Conservation (phyloP, 2,113 vertebrate genomes). For the Grammomys surdaster region DNA sequence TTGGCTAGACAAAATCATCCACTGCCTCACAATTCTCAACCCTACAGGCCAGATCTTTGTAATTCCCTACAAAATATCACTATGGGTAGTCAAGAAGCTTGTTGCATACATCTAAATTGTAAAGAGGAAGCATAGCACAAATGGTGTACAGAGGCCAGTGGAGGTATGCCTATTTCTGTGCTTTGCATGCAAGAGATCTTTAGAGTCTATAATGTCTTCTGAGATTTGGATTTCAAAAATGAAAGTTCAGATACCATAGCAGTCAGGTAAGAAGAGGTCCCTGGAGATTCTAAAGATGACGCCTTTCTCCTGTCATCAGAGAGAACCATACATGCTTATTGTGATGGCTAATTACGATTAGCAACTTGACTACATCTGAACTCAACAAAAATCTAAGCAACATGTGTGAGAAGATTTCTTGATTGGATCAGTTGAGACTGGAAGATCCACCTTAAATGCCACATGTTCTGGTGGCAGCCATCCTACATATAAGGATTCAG, state of each 20-base stretch:
- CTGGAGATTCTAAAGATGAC: not conserved
- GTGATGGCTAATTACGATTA: not conserved
- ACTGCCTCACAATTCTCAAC: too few relatives aligned
- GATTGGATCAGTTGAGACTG: not conserved
- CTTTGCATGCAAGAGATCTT: not conserved
- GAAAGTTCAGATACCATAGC: not conserved
- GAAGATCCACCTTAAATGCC: not conserved
- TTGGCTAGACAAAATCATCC: not conserved
- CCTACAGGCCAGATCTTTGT: not conserved
- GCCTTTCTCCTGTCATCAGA: not conserved
- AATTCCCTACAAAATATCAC: not conserved
- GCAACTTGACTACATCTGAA: not conserved
- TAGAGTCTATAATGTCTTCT: not conserved
- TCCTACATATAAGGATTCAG: not conserved
- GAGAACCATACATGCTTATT: not conserved
- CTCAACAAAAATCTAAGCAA: not conserved
- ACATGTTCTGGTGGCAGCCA: not conserved
- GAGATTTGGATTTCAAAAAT: not conserved
- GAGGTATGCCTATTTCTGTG: not conserved
- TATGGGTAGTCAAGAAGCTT: not conserved
- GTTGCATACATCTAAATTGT: not conserved
- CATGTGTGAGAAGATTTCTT: not conserved
- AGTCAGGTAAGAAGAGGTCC: not conserved
- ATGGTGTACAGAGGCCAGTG: not conserved
- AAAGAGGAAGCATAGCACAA: too few relatives aligned